These are phyloP conservation scores for Amniataba percoides DNA, from an alignment of 2,797 vertebrate species.

Conservation along the genomic window DNA sequence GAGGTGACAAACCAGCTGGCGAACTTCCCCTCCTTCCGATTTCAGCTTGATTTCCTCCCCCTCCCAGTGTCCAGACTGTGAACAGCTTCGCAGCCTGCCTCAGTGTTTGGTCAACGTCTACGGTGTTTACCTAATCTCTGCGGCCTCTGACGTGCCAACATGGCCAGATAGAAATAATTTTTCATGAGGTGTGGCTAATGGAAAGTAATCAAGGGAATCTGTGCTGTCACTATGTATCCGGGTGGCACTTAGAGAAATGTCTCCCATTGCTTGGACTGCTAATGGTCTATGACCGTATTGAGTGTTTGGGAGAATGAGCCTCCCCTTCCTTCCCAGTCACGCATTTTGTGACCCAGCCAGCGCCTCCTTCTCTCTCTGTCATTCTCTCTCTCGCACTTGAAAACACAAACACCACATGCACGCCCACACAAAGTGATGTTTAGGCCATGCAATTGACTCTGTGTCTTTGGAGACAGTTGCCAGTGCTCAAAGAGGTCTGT, in stretches of 20 bases:
- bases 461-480: conserved; percentile 38
- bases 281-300: conserved; percentile 65
- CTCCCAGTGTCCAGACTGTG: conserved; percentile 19
- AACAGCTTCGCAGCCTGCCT: conserved; percentile 21
- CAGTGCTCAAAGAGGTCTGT: conserved; percentile 42
- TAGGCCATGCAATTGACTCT: conserved; percentile 36
- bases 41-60: conserved; percentile 32
- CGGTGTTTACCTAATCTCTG: conserved; percentile 42
- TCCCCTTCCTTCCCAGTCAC: conserved; percentile 25
- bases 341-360: conserved; percentile 23
- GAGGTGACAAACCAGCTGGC: conserved; percentile 54
- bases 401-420: conserved; percentile 26
- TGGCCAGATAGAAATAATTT: conserved; percentile 51
- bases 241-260: conserved; percentile 53
- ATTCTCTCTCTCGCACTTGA: conserved; percentile 5
- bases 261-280: conserved; percentile 55
- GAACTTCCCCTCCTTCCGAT: conserved; percentile 20
- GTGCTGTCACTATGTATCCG: conserved; percentile 50
- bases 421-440: conserved; percentile 31
- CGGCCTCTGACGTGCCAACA: conserved; percentile 20
- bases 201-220: conserved; percentile 63
- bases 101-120: conserved; percentile 25
- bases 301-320: conserved; percentile 50
- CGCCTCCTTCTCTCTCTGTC: not conserved
- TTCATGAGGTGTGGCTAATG: conserved; percentile 62